Base-by-base conservation (phyloP, 2,888 invertebrate species). In the Leptinotarsa rubiginosa region DNA sequence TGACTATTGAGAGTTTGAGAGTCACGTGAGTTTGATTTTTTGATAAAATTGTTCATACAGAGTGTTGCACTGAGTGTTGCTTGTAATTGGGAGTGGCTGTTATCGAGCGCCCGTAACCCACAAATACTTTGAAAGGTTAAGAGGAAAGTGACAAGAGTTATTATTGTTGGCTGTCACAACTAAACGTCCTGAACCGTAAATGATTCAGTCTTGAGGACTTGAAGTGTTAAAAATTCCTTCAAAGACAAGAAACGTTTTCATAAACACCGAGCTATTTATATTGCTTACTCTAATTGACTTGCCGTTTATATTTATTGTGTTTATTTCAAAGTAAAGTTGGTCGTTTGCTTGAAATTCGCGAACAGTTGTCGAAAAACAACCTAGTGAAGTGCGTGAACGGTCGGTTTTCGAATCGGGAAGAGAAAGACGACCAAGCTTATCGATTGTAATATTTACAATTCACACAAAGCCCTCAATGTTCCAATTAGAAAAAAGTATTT, bases 31-130 rank as follows among this genome's bases (percentile, higher is more conserved):
- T 75, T 68, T 73, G 75, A 72, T 76, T 62, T 62, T 71, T 75
- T 75, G 74, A 73, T 73, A 74, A 75, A 72, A 70, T 73, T 56
- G 68, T 65, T 65, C 71, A 77, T 77, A 77, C 77, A 73, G 77
- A 71, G 75, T 77, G 77, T 75, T 69, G 66, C 75, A 75, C 71
- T 16, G 59, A 73, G 50, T 41, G 50, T 71, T 31, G 65, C 66
- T 68, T 81, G 78, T 77, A 78, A 82, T 82, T 68, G 84, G 85
- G 85, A 85, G 85, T 85, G 85, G 85, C 83, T 82, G 80, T 81
- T 80, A 77, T 79, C 79, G 79, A 16, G 41, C 80, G 79, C 77
- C 62, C 41, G 31, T n/a, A 25, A 62, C 25, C 31, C 62, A 79
- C 77, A 74, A 76, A 78, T 76, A 76, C 75, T 73, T 64, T 47